Evolutionary conservation across 2,113 vertebrate species (phyloP).

Genomic region (Paramisgurnus dabryanus): DNA sequence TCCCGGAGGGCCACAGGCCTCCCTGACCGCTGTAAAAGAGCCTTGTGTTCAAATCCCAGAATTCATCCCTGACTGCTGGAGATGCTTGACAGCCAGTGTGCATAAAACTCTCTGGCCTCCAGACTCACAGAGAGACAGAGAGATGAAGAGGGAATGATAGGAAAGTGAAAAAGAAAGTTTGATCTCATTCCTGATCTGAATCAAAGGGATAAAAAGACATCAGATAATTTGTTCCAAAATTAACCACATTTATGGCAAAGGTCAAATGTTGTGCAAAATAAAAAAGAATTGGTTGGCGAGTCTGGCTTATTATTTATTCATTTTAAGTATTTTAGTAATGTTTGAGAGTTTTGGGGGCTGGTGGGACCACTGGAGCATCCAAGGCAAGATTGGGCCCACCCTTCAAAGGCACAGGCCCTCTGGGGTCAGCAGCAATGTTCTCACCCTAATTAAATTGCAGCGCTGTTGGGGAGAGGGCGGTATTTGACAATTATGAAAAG

Average conservation of each 20-base stretch:
- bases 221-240: slow-evolving; percentile 14
- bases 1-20: slow-evolving; percentile 52
- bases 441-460: slow-evolving; percentile 73
- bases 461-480: slow-evolving; percentile 60
- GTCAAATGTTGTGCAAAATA: background rate
- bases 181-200: slow-evolving; percentile 9
- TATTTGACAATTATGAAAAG: slow-evolving; percentile 88
- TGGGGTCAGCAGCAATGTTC: slow-evolving; percentile 68
- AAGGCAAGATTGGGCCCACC: slow-evolving; percentile 58
- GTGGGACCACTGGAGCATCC: slow-evolving; percentile 50
- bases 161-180: background rate
- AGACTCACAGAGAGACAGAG: background rate
- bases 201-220: slow-evolving; percentile 45
- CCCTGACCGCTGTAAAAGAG: slow-evolving; percentile 50
- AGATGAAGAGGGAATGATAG: background rate
- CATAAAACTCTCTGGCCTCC: slow-evolving; percentile 2
- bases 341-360: slow-evolving; percentile 40
- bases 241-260: slow-evolving; percentile 1
- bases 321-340: background rate
- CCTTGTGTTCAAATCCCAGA: slow-evolving; percentile 39
- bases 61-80: slow-evolving; percentile 30
- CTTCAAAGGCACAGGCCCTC: slow-evolving; percentile 61
- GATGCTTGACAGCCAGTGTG: background rate
- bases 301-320: slow-evolving; percentile 31
- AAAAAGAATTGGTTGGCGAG: slow-evolving; percentile 24